Evolutionary conservation across 2,797 vertebrate species (phyloP).

Genomic region (Crocodylus rhombifer): DNA sequence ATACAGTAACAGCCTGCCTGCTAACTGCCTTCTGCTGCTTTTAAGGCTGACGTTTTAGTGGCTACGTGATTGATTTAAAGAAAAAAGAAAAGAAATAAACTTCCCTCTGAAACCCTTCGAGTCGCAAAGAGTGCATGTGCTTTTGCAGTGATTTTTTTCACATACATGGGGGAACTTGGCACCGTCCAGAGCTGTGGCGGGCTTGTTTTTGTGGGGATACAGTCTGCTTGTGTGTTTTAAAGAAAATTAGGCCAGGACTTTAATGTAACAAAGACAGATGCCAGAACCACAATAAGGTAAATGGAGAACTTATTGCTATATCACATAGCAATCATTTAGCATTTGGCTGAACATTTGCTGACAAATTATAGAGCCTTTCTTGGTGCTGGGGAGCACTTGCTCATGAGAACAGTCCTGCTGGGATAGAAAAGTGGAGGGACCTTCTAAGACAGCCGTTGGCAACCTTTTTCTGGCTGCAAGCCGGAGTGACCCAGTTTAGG

Average conservation of each 20-base stretch:
- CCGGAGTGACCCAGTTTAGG: no score
- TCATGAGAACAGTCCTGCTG: not conserved
- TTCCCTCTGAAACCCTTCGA: not conserved
- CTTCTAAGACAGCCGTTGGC: not conserved
- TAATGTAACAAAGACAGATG: constrained; percentile 25
- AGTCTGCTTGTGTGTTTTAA: not conserved
- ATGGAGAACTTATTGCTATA: not conserved
- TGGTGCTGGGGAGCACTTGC: not conserved
- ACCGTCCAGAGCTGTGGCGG: constrained; percentile 32
- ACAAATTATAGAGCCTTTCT: not conserved
- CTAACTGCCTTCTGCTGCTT: constrained; percentile 42
- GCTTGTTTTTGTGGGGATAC: not conserved
- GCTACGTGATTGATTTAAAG: constrained; percentile 58
- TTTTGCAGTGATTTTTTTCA: constrained; percentile 46
- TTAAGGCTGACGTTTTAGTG: constrained; percentile 24
- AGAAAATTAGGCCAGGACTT: not conserved
- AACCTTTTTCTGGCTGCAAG: no score
- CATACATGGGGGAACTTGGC: constrained; percentile 7
- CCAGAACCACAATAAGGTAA: constrained; percentile 12
- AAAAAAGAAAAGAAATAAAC: constrained; percentile 63
- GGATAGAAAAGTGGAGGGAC: not conserved
- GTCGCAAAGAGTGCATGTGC: constrained; percentile 15
- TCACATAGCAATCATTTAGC: not conserved
- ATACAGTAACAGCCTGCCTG: constrained; percentile 52
- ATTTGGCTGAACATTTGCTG: not conserved